These are phyloP conservation scores for Drosophila birchii DNA, from an alignment of 2,888 invertebrate genomes.

Conservation along the genomic window DNA sequence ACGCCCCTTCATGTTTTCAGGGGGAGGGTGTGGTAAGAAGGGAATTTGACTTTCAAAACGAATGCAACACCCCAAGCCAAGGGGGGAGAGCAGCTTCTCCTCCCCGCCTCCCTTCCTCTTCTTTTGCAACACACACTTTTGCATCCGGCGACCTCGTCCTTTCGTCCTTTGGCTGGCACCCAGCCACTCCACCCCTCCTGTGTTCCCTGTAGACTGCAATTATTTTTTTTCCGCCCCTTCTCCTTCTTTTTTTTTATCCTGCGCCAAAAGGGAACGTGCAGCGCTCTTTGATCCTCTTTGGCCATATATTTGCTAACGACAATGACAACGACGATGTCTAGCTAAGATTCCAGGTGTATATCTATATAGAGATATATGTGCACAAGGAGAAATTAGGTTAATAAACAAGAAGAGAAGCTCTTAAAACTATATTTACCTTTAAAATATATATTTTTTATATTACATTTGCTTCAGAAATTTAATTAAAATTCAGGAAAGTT, in stretches of 20 bases:
- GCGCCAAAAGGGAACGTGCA: slow-evolving; percentile 41
- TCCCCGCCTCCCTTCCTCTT: background rate
- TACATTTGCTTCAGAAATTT: too few species aligned
- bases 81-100: background rate
- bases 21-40: background rate
- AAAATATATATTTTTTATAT: background rate
- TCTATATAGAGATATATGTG: slow-evolving; percentile 10
- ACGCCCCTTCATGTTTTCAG: slow-evolving; percentile 18
- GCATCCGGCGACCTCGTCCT: slow-evolving; percentile 39
- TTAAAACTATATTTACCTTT: background rate
- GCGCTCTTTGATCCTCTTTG: slow-evolving; percentile 74
- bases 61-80: slow-evolving; percentile 28
- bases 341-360: slow-evolving; percentile 56
- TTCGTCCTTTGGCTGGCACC: slow-evolving; percentile 10
- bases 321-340: slow-evolving; percentile 67
- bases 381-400: background rate
- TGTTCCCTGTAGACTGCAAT: slow-evolving; percentile 5
- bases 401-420: fast-evolving
- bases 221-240: slow-evolving; percentile 1
- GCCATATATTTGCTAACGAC: slow-evolving; percentile 79
- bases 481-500: background rate
- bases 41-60: slow-evolving; percentile 59
- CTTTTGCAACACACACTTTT: slow-evolving; percentile 25
- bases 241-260: background rate
- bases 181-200: slow-evolving; percentile 38